Evolutionary conservation across 1,140 invertebrate genomes (phyloP).

Genomic region (Zaprionus gabonicus): DNA sequence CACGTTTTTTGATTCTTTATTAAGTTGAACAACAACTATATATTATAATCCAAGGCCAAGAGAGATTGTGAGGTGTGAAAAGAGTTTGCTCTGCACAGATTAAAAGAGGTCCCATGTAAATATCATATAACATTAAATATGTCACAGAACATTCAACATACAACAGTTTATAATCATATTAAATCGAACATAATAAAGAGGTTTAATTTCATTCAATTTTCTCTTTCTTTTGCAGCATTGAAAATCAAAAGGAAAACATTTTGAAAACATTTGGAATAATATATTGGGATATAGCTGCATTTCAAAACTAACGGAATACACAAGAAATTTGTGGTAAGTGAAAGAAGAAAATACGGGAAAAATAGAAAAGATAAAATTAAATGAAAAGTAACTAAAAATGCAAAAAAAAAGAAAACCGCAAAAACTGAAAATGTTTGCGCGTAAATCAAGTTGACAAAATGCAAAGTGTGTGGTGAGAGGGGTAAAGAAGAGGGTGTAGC

Average conservation of each 20-base stretch:
- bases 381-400: slow-evolving; percentile 43
- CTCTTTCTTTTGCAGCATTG: slow-evolving; percentile 23
- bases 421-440: slow-evolving; percentile 67
- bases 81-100: background rate
- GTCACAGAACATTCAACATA: no score
- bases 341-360: slow-evolving; percentile 13
- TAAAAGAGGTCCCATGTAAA: background rate
- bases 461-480: slow-evolving; percentile 35
- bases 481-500: background rate
- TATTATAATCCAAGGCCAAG: slow-evolving; percentile 11
- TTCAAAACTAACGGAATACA: slow-evolving; percentile 26
- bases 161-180: no score
- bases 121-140: no score
- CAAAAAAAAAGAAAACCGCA: slow-evolving; percentile 16
- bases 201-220: background rate
- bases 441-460: slow-evolving; percentile 80
- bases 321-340: slow-evolving; percentile 35
- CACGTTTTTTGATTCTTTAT: background rate
- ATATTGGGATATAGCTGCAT: background rate
- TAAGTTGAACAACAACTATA: slow-evolving; percentile 20
- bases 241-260: slow-evolving; percentile 15
- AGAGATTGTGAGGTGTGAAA: slow-evolving; percentile 20
- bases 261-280: slow-evolving; percentile 31
- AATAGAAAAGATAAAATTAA: slow-evolving; percentile 30
- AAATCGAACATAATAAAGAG: background rate